These are phyloP conservation scores for Thaumetopoea pityocampa DNA, from an alignment of 1,140 invertebrate species.

Conservation along the genomic window DNA sequence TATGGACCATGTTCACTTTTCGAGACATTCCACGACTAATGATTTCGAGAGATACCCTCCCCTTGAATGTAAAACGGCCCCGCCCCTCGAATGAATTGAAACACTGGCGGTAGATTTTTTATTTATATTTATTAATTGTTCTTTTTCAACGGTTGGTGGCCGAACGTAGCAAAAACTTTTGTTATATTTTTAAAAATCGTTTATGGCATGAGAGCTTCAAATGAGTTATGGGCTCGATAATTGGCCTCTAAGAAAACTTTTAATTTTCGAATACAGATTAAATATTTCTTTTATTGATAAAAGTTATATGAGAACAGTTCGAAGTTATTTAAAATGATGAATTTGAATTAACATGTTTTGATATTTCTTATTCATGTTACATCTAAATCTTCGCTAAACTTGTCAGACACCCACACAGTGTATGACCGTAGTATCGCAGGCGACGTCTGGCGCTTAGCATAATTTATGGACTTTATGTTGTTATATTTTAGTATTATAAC, in stretches of 20 bases:
- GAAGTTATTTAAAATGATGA: conserved; percentile 4
- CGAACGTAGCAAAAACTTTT: conserved; percentile 33
- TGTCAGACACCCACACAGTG: conserved; percentile 18
- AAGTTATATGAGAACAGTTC: conserved; percentile 3
- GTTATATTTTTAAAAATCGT: conserved; percentile 22
- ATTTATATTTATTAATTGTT: conserved; percentile 67
- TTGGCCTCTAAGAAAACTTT: conserved; percentile 11
- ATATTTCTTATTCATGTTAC: conserved; percentile 12
- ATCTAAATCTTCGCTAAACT: conserved; percentile 21
- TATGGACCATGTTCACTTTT: conserved; percentile 51
- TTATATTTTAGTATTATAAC: conserved; percentile 15
- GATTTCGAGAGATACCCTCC: conserved; percentile 68
- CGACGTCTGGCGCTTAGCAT: conserved; percentile 14
- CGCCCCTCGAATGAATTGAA: conserved; percentile 70
- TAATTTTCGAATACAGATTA: conserved; percentile 9
- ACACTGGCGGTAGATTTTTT: conserved; percentile 49
- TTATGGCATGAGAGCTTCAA: conserved; percentile 26
- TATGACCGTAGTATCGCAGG: conserved; percentile 13
- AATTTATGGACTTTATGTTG: conserved; percentile 11
- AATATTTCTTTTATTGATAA: conserved; percentile 1
- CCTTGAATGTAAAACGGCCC: conserved; percentile 70
- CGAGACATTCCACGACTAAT: conserved; percentile 66
- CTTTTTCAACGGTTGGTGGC: conserved; percentile 55
- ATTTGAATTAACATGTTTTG: conserved; percentile 13
- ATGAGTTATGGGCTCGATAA: conserved; percentile 25